Conservation (phyloP, 1,140 invertebrate species). For the Galendromus occidentalis region DNA sequence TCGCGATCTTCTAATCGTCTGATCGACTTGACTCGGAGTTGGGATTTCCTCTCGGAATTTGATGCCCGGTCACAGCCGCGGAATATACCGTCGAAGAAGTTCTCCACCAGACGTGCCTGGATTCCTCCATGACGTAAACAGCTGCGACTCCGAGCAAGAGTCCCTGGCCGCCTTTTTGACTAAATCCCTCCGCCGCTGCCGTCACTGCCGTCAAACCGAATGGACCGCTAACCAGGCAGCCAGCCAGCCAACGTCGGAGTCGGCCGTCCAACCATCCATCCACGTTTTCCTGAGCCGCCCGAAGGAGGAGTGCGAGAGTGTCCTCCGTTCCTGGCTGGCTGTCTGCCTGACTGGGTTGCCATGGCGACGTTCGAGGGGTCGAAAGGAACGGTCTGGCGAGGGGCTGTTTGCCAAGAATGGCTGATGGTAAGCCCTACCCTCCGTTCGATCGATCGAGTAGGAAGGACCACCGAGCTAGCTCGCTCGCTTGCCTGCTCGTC, state of each 20-base stretch:
- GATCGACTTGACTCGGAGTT: too few species aligned
- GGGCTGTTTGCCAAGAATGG: constrained; percentile 10
- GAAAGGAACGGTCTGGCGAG: neutral
- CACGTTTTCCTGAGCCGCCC: neutral
- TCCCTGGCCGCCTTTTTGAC: too few species aligned
- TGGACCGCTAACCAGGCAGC: neutral
- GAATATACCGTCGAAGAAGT: too few species aligned
- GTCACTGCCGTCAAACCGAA: too few species aligned
- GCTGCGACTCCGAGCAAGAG: too few species aligned
- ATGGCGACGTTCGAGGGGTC: neutral
- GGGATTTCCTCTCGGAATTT: too few species aligned
- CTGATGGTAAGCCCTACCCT: constrained; percentile 1
- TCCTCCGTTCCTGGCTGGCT: neutral
- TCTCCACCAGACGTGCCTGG: too few species aligned
- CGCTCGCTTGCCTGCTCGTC: neutral
- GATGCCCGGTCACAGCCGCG: too few species aligned
- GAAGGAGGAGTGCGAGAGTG: constrained; percentile 3
- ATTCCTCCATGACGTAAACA: too few species aligned
- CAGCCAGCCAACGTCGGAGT: neutral
- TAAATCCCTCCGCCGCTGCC: too few species aligned
- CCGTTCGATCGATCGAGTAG: constrained; percentile 5
- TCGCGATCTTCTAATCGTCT: too few species aligned
- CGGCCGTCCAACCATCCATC: too few species aligned
- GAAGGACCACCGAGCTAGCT: neutral
- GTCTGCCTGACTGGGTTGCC: neutral